These are phyloP conservation scores for Drosophila limbata DNA, from an alignment of 2,888 invertebrate genomes.

Conservation along the genomic window DNA sequence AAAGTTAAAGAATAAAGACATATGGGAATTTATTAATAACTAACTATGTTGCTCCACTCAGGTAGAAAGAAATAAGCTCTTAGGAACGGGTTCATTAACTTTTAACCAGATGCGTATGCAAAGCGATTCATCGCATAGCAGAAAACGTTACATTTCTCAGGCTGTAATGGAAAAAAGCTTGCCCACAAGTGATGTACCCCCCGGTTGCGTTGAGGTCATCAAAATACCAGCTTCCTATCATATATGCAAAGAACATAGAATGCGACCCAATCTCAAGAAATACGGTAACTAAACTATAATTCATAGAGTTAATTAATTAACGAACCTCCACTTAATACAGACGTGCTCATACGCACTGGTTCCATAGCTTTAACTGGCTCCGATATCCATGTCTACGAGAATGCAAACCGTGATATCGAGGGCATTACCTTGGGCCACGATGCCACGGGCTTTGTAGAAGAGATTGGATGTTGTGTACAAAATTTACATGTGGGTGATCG, in stretches of 20 bases:
- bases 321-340: constrained; percentile 82
- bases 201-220: constrained; percentile 43
- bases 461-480: constrained; percentile 88
- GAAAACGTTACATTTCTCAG: constrained; percentile 4
- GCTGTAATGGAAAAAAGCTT: not conserved
- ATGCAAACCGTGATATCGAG: constrained; percentile 62
- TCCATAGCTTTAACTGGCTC: constrained; percentile 97
- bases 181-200: not conserved
- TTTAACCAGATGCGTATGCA: constrained; percentile 35
- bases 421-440: constrained; percentile 94
- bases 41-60: constrained; percentile 27
- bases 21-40: not conserved
- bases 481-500: constrained; percentile 92
- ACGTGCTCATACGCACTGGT: constrained; percentile 89
- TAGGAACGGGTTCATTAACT: not conserved
- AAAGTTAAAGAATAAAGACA: accelerated
- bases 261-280: constrained; percentile 56
- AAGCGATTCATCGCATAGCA: constrained; percentile 1
- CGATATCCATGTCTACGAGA: constrained; percentile 93
- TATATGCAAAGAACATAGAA: constrained; percentile 42
- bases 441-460: constrained; percentile 91
- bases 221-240: constrained; percentile 61
- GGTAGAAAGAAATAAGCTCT: constrained; percentile 72
- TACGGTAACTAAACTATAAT: constrained; percentile 53
- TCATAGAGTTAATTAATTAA: too few relatives aligned